Base-by-base conservation (phyloP, 2,113 vertebrate genomes). In the Chloroceryle aenea region DNA sequence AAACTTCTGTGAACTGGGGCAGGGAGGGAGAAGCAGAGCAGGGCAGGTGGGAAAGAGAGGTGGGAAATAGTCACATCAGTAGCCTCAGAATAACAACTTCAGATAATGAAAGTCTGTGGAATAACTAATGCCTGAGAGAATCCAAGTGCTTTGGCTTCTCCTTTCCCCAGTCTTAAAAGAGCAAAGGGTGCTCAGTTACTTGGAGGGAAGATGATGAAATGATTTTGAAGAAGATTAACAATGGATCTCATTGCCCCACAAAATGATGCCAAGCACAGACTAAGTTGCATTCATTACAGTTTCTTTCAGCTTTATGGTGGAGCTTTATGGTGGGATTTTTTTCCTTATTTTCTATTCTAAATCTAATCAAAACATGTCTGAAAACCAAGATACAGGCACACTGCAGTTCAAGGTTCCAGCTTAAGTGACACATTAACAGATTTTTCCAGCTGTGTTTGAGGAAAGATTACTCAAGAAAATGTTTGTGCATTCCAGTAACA, bases 341-440 rank as follows among this genome's bases (percentile, higher is more conserved):
- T 42, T 56, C 20, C n/a, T 10, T 32, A 72, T 89, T 94, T 95
- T 74, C 32, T 50, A 1, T 77, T 85, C 40, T 43, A 81, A 66
- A 71, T 48, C 36, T 79, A 82, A 86, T 12, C 4, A 43, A 73
- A 93, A 40, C 18, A 5, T 7, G 2, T 45, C 67, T 86, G 78
- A 79, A 89, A 96, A 85, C 42, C 15, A 53, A 94, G 80, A 64
- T 43, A 62, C 12, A 78, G 69, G 40, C 22, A 53, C 25, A 15
- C 36, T 61, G 47, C 68, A 67, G 97, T 96, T 96, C 95, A 97
- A 94, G 89, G 94, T 96, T 92, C 40, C 42, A 74, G 29, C 30
- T 50, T 55, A 52, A 87, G 96, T 97, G 81, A 97, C 66, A 96
- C 66, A 97, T 97, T 97, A 97, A 97, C 95, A 90, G 36, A 12